A percentile compares a stretch with the other conserved stretches of the same genome.
These are phyloP conservation scores for Eulemur coronatus DNA, from an alignment of 2,797 vertebrate species.

Conservation along the genomic window DNA sequence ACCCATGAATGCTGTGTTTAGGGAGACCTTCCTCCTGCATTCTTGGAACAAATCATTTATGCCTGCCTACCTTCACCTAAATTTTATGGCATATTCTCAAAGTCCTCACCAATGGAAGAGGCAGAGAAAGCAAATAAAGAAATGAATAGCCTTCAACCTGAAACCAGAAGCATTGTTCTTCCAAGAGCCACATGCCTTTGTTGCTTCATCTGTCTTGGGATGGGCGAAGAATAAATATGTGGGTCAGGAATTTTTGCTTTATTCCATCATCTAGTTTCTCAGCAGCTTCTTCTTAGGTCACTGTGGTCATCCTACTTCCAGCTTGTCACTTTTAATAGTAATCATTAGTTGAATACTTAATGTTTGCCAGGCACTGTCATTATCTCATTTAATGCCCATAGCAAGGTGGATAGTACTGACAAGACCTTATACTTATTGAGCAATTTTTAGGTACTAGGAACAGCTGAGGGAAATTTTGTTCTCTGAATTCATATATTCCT, in stretches of 20 bases:
- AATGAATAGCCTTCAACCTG: background rate
- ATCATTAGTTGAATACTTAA: background rate
- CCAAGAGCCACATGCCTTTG: background rate
- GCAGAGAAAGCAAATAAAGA: background rate
- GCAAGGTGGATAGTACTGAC: background rate
- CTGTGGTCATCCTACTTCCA: background rate
- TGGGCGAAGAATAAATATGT: background rate
- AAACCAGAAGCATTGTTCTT: background rate
- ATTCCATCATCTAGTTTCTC: background rate
- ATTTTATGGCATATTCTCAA: slow-evolving; percentile 7
- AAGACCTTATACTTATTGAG: background rate
- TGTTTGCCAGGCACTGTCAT: background rate
- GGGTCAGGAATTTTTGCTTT: background rate
- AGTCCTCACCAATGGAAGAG: background rate
- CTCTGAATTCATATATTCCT: background rate
- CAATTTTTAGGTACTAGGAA: background rate
- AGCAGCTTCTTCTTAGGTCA: background rate
- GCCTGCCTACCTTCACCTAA: background rate
- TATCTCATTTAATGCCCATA: background rate
- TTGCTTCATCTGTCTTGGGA: background rate
- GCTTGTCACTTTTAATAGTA: background rate
- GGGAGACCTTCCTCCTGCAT: slow-evolving; percentile 26
- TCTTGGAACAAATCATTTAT: slow-evolving; percentile 8
- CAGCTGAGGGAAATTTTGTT: background rate
- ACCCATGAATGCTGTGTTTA: slow-evolving; percentile 12